Evolutionary conservation across 2,888 invertebrate species (phyloP).

Genomic region (Gisinianus flammeolus): DNA sequence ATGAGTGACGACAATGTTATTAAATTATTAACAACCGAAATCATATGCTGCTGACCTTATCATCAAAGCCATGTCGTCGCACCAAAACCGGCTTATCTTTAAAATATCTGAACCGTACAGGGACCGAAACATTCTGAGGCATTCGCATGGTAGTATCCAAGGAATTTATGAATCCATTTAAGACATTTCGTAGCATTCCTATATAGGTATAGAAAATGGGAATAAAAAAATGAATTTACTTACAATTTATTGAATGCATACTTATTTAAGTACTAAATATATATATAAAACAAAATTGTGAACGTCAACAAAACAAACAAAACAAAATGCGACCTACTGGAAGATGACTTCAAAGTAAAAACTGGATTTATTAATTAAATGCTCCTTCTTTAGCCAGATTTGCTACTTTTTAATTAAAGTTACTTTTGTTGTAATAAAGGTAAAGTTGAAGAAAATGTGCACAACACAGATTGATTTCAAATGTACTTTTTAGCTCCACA

Average conservation of each 20-base stretch:
- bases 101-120: slow-evolving; percentile 69
- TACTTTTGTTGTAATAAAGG: too few species aligned
- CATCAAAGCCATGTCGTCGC: slow-evolving; percentile 75
- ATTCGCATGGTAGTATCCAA: slow-evolving; percentile 1
- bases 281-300: too few species aligned
- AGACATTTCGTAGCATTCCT: neutral
- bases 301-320: too few species aligned
- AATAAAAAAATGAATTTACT: neutral
- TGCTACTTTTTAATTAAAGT: neutral
- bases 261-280: too few species aligned
- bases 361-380: too few species aligned
- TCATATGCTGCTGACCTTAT: slow-evolving; percentile 64
- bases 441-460: too few species aligned
- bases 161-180: neutral
- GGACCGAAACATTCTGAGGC: slow-evolving; percentile 17
- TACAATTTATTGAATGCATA: neutral
- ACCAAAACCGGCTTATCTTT: slow-evolving; percentile 70
- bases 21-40: neutral
- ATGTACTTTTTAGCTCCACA: too few species aligned
- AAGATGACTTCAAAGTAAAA: too few species aligned
- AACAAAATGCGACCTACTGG: too few species aligned
- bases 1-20: neutral
- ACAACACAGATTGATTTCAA: too few species aligned
- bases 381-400: too few species aligned
- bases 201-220: neutral